Percentiles rank a stretch among this genome's conserved stretches.
Evolutionary conservation across 2,797 vertebrate genomes (phyloP).

Genomic region (Phyllotis vaccarum): DNA sequence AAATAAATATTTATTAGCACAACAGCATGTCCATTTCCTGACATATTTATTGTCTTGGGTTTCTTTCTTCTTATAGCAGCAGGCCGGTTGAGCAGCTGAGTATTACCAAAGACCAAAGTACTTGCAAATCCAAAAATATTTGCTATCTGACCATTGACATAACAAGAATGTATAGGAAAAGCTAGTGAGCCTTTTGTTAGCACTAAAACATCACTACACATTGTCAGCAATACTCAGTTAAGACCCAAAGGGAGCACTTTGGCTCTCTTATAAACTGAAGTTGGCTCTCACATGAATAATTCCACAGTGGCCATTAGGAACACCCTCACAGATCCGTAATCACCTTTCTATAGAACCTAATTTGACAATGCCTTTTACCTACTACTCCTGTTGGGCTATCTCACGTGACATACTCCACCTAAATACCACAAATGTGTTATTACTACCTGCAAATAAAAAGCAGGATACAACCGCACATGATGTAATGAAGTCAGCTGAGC

Average conservation of each 20-base stretch:
- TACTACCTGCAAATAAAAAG: not conserved
- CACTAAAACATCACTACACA: not conserved
- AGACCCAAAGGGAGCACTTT: not conserved
- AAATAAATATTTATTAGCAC: constrained; percentile 56
- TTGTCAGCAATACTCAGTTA: not conserved
- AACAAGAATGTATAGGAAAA: constrained; percentile 7
- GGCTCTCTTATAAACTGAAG: not conserved
- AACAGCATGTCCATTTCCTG: not conserved
- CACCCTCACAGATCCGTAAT: not conserved
- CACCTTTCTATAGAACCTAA: not conserved
- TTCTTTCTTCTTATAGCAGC: not conserved
- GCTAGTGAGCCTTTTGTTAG: not conserved
- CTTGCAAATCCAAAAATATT: constrained; percentile 34
- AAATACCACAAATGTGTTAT: not conserved
- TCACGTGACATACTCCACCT: not conserved
- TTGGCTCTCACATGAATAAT: not conserved
- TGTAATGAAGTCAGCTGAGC: not conserved
- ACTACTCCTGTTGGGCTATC: not conserved
- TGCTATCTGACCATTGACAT: not conserved
- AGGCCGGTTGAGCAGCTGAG: not conserved
- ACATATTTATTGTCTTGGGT: not conserved
- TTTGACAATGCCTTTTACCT: not conserved
- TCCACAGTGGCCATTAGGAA: not conserved
- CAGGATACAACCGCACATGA: not conserved
- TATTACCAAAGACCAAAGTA: not conserved